Evolutionary conservation across 1,140 invertebrate species (phyloP).

Genomic region (Oppia nitens): DNA sequence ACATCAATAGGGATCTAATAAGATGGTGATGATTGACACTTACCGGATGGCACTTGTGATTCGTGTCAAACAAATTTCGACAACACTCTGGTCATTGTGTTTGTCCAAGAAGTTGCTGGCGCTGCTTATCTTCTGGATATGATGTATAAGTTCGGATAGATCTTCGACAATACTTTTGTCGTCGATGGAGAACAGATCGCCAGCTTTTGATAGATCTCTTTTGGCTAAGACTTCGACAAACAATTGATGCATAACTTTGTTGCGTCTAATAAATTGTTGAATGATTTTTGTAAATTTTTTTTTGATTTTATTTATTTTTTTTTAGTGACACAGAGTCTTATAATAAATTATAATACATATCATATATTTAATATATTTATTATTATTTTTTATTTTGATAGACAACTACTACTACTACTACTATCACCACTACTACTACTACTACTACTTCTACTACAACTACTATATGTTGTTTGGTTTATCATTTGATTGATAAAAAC

Average conservation of each 20-base stretch:
- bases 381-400: too few species aligned
- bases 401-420: too few species aligned
- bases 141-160: conserved; percentile 57
- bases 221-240: conserved; percentile 68
- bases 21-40: conserved; percentile 1
- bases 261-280: too few species aligned
- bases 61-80: conserved; percentile 76
- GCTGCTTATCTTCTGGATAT: conserved; percentile 58
- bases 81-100: conserved; percentile 78
- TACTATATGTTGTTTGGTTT: too few species aligned
- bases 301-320: too few species aligned
- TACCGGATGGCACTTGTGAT: conserved; percentile 65
- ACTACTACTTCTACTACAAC: too few species aligned
- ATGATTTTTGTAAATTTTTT: too few species aligned
- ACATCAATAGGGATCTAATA: not conserved
- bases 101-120: conserved; percentile 59
- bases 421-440: too few species aligned
- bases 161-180: conserved; percentile 70
- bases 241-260: conserved; percentile 60
- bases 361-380: too few species aligned
- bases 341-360: too few species aligned
- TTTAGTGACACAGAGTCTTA: too few species aligned
- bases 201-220: conserved; percentile 65
- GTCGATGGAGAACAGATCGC: conserved; percentile 70
- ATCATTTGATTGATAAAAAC: too few species aligned